Evolutionary conservation across 2,113 vertebrate species (phyloP).

Genomic region (Apus apus): DNA sequence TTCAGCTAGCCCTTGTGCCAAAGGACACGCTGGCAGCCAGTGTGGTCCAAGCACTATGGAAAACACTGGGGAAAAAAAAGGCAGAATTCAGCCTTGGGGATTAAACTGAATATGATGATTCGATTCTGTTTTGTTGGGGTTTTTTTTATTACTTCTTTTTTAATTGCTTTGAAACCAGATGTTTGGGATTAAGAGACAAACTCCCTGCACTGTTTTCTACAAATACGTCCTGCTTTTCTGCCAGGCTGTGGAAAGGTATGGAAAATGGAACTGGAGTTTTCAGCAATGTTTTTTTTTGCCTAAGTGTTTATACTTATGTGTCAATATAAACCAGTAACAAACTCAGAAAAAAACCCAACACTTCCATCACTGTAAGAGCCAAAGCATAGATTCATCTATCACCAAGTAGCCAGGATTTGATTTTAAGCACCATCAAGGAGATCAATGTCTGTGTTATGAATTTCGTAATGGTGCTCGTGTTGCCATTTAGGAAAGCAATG

Average conservation of each 20-base stretch:
- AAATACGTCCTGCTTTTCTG: neutral
- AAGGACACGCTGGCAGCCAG: neutral
- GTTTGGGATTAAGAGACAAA: neutral
- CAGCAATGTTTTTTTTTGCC: neutral
- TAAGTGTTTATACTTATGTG: neutral
- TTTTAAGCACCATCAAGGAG: neutral
- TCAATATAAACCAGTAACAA: neutral
- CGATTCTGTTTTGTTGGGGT: neutral
- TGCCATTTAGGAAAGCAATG: conserved; percentile 15
- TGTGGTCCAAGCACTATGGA: neutral
- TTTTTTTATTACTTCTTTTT: neutral
- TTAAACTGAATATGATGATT: neutral
- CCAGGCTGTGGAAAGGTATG: neutral
- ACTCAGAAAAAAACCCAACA: neutral
- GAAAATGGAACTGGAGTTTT: neutral
- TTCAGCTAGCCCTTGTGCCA: neutral
- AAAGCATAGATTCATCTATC: neutral
- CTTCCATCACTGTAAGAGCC: neutral
- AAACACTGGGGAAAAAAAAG: neutral
- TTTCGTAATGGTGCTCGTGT: neutral
- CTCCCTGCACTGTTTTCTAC: neutral
- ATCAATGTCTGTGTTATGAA: neutral
- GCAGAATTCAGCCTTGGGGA: neutral
- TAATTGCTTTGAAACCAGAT: neutral
- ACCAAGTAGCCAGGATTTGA: neutral